A percentile compares a stretch with the other conserved stretches of the same genome.
These are phyloP conservation scores for Helarctos malayanus DNA, from an alignment of 2,797 vertebrate genomes.

Conservation along the genomic window DNA sequence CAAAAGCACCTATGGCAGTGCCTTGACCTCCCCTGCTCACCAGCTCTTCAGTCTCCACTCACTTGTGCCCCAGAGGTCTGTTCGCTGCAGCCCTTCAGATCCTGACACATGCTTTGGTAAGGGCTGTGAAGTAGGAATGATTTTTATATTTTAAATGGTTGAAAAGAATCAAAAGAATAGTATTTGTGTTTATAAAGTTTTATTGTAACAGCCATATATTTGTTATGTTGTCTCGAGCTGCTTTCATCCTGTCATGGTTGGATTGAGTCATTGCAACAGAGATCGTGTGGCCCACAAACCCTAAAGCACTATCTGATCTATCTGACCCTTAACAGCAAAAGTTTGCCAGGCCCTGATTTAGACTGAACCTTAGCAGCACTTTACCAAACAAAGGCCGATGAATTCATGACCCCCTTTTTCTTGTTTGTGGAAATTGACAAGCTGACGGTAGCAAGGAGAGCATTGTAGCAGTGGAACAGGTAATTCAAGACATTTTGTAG, in stretches of 20 bases:
- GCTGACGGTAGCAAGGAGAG: neutral
- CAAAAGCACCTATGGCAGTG: neutral
- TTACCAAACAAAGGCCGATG: neutral
- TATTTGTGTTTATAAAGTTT: slow-evolving; percentile 21
- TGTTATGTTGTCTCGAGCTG: neutral
- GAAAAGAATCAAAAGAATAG: neutral
- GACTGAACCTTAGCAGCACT: neutral
- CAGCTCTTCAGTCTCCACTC: neutral
- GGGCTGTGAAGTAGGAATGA: neutral
- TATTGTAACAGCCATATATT: neutral
- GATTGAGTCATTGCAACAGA: neutral
- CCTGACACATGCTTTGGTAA: neutral
- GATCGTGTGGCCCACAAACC: neutral
- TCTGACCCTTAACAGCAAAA: neutral
- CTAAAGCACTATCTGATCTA: neutral
- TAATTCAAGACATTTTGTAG: slow-evolving; percentile 7
- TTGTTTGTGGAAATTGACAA: neutral
- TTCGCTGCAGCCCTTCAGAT: neutral
- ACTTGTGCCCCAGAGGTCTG: neutral
- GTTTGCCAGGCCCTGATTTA: neutral
- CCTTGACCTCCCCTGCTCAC: neutral
- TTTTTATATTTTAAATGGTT: neutral
- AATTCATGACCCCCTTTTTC: neutral
- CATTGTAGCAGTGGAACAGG: neutral
- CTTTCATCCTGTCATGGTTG: neutral